Evolutionary conservation across 2,797 vertebrate species (phyloP), one percentile per base, ranked within the genome.

Genomic region (Hephaestus fuliginosus): DNA sequence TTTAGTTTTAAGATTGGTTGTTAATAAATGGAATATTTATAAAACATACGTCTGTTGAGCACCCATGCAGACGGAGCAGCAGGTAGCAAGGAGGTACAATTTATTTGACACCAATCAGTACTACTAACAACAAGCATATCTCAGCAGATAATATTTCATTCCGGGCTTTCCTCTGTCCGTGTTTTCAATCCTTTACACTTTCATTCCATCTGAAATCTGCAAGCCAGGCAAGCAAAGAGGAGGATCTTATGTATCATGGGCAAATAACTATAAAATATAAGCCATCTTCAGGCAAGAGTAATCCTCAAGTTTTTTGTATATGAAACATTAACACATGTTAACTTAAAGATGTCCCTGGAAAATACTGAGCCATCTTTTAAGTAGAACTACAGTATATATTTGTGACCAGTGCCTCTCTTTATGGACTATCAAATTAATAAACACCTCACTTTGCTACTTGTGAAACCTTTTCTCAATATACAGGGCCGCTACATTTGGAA

Each of bases 41-140:
- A 43, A 60, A n/a, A 56, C 14, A 72, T 39, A 61, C 20, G 13
- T 66, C n/a, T 66, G 57, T 73, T 65, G 36, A 80, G 53, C 57
- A 33, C 80, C 46, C 88, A 93, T 92, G 91, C 89, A 92, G 56
- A 80, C 14, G 57, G 74, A 51, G 73, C 57, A 79, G 75, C 22
- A 33, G 13, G 55, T 8, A 51, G 18, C 22, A 51, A 77, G 57
- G 72, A 46, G 33, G 72, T 43, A 9, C 7, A n/a, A 30, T 8
- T 75, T 77, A 60, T 48, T 64, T 78, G 46, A 70, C 25, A 62
- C 22, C 64, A 71, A 49, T 77, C 52, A 74, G 14, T 14, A 58
- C 17, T 52, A 30, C 62, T 14, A 25, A 58, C 18, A 52, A 79
- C 48, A 80, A 76, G 61, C 55, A 70, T 33, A 52, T 57, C 1